phyloP scores from a whole-genome alignment of 2,797 vertebrate species.

The Lagorchestes hirsutus region DNA sequence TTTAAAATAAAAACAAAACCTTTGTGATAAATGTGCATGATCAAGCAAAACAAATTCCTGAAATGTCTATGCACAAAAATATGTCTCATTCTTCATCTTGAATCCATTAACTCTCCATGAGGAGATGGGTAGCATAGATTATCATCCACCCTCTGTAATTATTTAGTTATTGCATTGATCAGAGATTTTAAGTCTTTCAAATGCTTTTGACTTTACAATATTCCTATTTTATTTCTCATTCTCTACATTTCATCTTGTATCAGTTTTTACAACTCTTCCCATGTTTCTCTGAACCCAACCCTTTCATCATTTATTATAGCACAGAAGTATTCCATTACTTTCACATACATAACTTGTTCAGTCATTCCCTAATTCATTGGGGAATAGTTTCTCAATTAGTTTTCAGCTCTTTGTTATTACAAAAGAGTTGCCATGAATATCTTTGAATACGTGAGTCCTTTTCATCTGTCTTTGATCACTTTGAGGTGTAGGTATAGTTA shows the following conservation, averaged over 20 bases:
- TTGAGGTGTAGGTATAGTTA: neutral
- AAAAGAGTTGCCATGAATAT: neutral
- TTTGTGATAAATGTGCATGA: neutral
- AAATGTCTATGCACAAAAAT: neutral
- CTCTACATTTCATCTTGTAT: neutral
- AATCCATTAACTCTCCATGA: neutral
- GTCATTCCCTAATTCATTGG: neutral
- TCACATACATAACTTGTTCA: neutral
- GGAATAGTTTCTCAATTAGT: neutral
- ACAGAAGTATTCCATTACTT: neutral
- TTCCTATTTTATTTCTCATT: neutral
- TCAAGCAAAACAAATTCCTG: neutral
- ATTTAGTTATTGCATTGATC: neutral
- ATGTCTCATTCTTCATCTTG: neutral
- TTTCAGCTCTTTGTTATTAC: neutral
- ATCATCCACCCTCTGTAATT: neutral
- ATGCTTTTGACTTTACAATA: neutral
- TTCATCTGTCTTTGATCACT: neutral
- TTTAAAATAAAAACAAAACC: neutral
- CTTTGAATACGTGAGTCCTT: neutral
- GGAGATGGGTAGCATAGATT: neutral
- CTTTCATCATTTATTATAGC: neutral
- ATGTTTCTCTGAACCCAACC: neutral
- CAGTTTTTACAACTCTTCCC: neutral
- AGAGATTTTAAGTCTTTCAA: neutral